A percentile compares a stretch with the other conserved stretches of the same genome.
These are phyloP conservation scores for Enteromius mattozi DNA, from an alignment of 2,797 vertebrate species.

Conservation along the genomic window DNA sequence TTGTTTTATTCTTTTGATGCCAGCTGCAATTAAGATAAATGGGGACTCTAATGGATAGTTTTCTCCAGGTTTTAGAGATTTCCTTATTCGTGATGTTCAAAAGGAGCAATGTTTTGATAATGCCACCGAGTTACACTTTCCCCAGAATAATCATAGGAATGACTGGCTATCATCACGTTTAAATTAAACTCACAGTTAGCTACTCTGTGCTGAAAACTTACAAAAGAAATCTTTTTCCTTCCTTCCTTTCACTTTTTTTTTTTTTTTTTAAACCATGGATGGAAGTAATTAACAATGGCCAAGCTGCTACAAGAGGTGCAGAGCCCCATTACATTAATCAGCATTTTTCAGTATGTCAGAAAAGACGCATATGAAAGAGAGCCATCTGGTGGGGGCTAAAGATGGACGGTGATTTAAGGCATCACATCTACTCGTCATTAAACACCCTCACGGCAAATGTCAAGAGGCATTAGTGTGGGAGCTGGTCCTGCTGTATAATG, in stretches of 20 bases:
- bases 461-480: slow-evolving; percentile 51
- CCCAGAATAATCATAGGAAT: background rate
- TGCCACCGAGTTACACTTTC: background rate
- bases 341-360: slow-evolving; percentile 60
- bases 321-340: slow-evolving; percentile 61
- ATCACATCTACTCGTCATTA: slow-evolving; percentile 49
- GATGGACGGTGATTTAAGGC: slow-evolving; percentile 53
- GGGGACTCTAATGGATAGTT: background rate
- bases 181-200: background rate
- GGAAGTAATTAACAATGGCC: slow-evolving; percentile 67
- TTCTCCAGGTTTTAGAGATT: background rate
- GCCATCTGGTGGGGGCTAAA: slow-evolving; percentile 63
- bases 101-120: background rate
- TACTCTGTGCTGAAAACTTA: background rate
- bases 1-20: background rate
- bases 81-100: background rate
- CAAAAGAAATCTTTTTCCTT: background rate
- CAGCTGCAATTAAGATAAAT: background rate
- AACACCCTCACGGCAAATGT: slow-evolving; percentile 56
- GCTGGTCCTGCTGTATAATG: slow-evolving; percentile 44
- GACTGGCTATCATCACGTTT: background rate
- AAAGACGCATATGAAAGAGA: slow-evolving; percentile 60
- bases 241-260: background rate
- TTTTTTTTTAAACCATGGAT: slow-evolving; percentile 49
- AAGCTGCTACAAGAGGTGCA: slow-evolving; percentile 57